Evolutionary conservation across 2,113 vertebrate species (phyloP).

Genomic region (Psilopsiagon aurifrons): DNA sequence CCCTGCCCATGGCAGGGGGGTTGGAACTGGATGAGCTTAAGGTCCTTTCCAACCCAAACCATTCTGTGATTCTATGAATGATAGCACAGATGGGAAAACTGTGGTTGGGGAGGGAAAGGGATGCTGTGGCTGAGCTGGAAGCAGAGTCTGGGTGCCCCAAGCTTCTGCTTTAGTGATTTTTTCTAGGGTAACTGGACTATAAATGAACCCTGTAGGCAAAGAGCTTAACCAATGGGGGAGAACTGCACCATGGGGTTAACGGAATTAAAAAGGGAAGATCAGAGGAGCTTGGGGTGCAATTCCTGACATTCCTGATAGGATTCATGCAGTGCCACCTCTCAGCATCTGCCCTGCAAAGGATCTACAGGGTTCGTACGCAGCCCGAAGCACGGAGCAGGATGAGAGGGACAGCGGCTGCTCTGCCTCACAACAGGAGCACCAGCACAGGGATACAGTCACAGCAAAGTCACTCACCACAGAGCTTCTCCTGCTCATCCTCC

Average conservation of each 20-base stretch:
- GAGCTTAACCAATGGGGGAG: not conserved
- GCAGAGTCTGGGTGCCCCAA: not conserved
- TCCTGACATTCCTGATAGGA: not conserved
- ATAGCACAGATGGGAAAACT: not conserved
- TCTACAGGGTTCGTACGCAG: rapidly evolving
- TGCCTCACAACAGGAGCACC: not conserved
- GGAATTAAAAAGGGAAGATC: not conserved
- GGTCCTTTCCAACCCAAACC: too few relatives aligned
- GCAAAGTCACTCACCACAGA: conserved; percentile 75
- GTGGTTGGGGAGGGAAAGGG: not conserved
- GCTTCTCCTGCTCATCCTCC: conserved; percentile 75
- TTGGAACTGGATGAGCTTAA: too few relatives aligned
- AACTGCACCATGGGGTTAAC: not conserved
- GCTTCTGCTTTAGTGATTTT: not conserved
- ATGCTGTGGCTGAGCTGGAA: not conserved
- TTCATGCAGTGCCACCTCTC: not conserved
- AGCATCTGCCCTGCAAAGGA: not conserved
- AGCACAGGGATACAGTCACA: rapidly evolving
- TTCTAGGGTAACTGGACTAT: not conserved
- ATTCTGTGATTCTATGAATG: rapidly evolving
- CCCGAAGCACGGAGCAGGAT: not conserved
- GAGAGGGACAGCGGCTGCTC: not conserved
- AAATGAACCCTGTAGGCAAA: not conserved
- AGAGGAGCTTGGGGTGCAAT: not conserved
- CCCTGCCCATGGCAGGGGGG: too few relatives aligned